Conservation (phyloP, 2,888 invertebrate species). For the Drosophila maculinotata region DNA sequence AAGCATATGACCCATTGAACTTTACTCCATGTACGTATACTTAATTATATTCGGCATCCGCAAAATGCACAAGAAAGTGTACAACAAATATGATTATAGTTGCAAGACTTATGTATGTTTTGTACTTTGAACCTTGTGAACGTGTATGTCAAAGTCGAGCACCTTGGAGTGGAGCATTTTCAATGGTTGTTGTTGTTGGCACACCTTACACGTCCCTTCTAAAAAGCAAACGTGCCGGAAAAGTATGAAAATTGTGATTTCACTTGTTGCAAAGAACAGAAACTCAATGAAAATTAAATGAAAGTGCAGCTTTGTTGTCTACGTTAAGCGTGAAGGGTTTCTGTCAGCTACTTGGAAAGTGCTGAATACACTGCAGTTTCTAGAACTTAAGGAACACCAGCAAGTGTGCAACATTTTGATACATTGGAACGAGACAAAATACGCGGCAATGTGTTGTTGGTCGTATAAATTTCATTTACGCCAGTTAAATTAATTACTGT, state of each 20-base stretch:
- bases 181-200: conserved; percentile 4
- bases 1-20: conserved; percentile 22
- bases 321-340: too few relatives aligned
- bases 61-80: background rate
- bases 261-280: conserved; percentile 17
- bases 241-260: conserved; percentile 45
- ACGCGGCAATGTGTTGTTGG: conserved; percentile 69
- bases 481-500: conserved; percentile 79
- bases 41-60: background rate
- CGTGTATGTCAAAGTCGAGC: background rate
- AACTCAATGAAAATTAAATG: background rate
- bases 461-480: conserved; percentile 75
- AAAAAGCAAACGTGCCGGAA: conserved; percentile 56
- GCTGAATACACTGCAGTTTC: conserved; percentile 4
- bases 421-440: conserved; percentile 59
- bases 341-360: conserved; percentile 7
- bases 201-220: conserved; percentile 38
- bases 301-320: background rate
- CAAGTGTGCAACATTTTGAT: conserved; percentile 45
- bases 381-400: conserved; percentile 12
- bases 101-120: background rate
- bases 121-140: conserved; percentile 37
- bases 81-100: background rate
- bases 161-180: background rate
- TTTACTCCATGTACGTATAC: background rate